Evolutionary conservation across 2,113 vertebrate species (phyloP).

Genomic region (Carollia perspicillata): DNA sequence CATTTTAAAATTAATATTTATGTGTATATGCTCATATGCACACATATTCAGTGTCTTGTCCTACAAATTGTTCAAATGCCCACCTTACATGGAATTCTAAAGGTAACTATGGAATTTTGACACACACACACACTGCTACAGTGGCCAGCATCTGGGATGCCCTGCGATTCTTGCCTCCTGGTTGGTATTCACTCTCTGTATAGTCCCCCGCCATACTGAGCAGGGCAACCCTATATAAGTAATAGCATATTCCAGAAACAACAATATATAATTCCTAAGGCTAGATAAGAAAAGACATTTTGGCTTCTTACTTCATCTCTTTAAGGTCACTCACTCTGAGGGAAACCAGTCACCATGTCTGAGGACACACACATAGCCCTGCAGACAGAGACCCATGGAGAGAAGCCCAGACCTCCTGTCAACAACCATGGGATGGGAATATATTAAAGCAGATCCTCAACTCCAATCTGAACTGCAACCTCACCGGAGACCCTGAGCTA

Average conservation of each 20-base stretch:
- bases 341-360: background rate
- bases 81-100: background rate
- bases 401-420: background rate
- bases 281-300: background rate
- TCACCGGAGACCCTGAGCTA: background rate
- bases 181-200: too few relatives aligned
- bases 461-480: background rate
- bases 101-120: background rate
- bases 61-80: background rate
- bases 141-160: background rate
- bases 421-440: rapidly evolving
- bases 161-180: background rate
- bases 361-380: background rate
- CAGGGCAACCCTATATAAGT: background rate
- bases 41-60: background rate
- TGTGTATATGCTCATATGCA: rapidly evolving
- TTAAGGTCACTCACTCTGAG: background rate
- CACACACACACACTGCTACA: background rate
- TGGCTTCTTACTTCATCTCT: background rate
- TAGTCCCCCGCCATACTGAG: background rate
- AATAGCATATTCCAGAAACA: background rate
- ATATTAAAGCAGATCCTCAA: background rate
- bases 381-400: rapidly evolving
- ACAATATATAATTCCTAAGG: background rate
- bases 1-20: background rate